These are phyloP conservation scores for Cygnus atratus DNA, from an alignment of 2,113 vertebrate species.

Conservation along the genomic window DNA sequence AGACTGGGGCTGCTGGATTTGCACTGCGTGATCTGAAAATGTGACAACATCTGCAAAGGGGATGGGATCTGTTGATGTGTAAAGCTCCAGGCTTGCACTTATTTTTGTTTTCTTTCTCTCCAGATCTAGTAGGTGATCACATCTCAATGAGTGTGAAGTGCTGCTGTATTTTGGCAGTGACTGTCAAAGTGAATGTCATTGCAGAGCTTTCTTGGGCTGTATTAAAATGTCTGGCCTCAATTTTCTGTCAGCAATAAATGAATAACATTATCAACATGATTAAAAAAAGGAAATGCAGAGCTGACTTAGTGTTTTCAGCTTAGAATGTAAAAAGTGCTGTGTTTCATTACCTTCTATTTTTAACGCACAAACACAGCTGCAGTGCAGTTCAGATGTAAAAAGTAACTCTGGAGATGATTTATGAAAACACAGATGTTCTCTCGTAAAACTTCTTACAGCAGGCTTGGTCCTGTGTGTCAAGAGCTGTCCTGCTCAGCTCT, in stretches of 20 bases:
- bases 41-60: neutral
- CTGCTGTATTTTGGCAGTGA: neutral
- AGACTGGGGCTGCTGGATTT: neutral
- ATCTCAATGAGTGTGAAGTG: accelerated
- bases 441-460: neutral
- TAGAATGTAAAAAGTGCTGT: neutral
- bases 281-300: neutral
- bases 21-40: neutral
- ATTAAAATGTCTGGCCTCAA: neutral
- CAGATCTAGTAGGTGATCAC: neutral
- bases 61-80: neutral
- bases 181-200: neutral
- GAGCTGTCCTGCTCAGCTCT: neutral
- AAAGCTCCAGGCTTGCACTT: neutral
- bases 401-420: neutral
- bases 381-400: neutral
- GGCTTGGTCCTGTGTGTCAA: neutral
- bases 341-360: neutral
- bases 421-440: neutral
- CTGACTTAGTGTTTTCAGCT: neutral
- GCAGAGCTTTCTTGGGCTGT: neutral
- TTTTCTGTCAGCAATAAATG: neutral
- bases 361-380: neutral
- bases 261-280: neutral
- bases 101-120: neutral